Conservation (phyloP, 2,888 invertebrate species). For the Fabriciana adippe region DNA sequence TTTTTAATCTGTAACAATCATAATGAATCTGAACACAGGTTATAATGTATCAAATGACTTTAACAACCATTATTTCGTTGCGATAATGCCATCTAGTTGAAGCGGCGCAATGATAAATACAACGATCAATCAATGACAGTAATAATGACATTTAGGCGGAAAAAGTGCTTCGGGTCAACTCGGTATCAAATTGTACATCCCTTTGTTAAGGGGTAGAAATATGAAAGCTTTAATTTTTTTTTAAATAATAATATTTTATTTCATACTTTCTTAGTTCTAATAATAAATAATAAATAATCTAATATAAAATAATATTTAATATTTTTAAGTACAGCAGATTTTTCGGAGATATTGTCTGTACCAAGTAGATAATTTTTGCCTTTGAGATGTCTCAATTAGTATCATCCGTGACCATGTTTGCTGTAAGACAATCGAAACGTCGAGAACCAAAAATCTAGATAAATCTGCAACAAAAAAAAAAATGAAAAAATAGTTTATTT, state of each 20-base stretch:
- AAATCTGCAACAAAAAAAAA: too few species aligned
- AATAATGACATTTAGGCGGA: constrained; percentile 64
- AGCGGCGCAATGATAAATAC: constrained; percentile 54
- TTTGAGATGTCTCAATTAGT: too few species aligned
- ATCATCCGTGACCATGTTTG: too few species aligned
- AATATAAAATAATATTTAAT: too few species aligned
- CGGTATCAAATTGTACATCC: constrained; percentile 54
- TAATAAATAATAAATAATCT: too few species aligned
- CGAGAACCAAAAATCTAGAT: too few species aligned
- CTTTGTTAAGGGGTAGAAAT: constrained; percentile 31
- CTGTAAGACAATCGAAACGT: too few species aligned
- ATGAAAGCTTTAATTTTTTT: not conserved
- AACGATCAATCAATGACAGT: constrained; percentile 68
- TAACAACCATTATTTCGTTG: constrained; percentile 27
- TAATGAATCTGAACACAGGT: constrained; percentile 11
- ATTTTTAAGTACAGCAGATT: too few species aligned
- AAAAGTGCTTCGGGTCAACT: constrained; percentile 56
- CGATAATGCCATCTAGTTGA: constrained; percentile 40
- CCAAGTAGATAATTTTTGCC: too few species aligned
- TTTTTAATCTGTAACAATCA: not conserved
- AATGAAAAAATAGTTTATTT: too few species aligned
- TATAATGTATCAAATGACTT: constrained; percentile 30
- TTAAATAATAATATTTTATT: not conserved
- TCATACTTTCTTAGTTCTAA: not conserved
- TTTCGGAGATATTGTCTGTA: too few species aligned